Conservation (phyloP, 2,888 invertebrate genomes). For the Stictocephala bisonia region DNA sequence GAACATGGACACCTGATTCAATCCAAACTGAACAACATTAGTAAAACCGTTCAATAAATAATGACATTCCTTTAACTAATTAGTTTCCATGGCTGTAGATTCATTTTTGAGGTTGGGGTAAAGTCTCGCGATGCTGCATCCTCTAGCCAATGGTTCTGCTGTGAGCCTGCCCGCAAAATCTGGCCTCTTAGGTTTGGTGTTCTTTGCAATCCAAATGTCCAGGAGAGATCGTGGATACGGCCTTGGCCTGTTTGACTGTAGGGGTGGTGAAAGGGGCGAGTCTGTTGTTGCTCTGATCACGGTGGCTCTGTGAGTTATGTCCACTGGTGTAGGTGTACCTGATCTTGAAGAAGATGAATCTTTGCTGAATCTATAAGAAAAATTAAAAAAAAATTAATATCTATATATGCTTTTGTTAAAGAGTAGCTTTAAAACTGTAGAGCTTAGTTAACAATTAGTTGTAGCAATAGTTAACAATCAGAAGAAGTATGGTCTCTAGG, state of each 20-base stretch:
- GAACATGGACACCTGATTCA: too few relatives aligned
- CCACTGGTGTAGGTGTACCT: slow-evolving; percentile 58
- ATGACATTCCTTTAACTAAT: too few relatives aligned
- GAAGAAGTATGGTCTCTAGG: too few relatives aligned
- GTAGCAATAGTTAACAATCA: too few relatives aligned
- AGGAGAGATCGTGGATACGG: slow-evolving; percentile 51
- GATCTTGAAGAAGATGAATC: slow-evolving; percentile 48
- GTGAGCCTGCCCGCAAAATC: slow-evolving; percentile 72
- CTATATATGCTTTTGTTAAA: too few relatives aligned
- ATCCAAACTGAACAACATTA: too few relatives aligned
- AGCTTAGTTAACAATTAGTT: too few relatives aligned
- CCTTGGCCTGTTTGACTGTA: slow-evolving; percentile 60
- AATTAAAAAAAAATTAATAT: neutral
- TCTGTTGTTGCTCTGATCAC: slow-evolving; percentile 83
- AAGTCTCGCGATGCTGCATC: slow-evolving; percentile 66
- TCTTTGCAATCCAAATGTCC: slow-evolving; percentile 53
- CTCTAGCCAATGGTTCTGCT: slow-evolving; percentile 65
- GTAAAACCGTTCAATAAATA: too few relatives aligned
- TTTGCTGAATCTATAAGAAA: slow-evolving; percentile 50
- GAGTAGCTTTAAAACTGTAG: too few relatives aligned
- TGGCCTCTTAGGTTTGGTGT: slow-evolving; percentile 62
- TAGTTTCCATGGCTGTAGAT: slow-evolving; percentile 1
- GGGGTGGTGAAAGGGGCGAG: slow-evolving; percentile 86
- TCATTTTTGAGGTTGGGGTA: slow-evolving; percentile 36
- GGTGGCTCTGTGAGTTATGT: slow-evolving; percentile 64